Evolutionary conservation across 2,113 vertebrate species (phyloP), one percentile per base, ranked within the genome.

Genomic region (Trogon melanurus): DNA sequence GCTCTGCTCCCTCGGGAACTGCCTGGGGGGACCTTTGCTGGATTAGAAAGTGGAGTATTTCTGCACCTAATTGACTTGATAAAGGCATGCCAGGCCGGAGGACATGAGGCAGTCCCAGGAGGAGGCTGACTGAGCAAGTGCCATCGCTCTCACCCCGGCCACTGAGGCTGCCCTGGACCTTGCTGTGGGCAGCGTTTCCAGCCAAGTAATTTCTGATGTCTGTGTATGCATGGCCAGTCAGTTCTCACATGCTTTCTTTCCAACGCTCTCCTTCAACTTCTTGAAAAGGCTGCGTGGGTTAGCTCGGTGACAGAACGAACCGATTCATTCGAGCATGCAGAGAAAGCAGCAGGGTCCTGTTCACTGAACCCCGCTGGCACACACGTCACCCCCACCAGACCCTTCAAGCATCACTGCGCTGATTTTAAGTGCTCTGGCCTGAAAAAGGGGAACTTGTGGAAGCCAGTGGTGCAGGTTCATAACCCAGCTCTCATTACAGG

Each of bases 101-200:
- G 51, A n/a, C 29, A 8, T 2, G 21, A 56, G 44, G 8, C 1
- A 3, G 65, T 10, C 64, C 88, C 71, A 48, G 79, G 17, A 19
- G 14, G 1, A 38, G 57, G 79, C 71, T 85, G 14, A 60, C 71
- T 85, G 14, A 60, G 34, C 3, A 26, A 50, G 11, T 78, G 78
- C 69, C 60, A 18, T 65, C 0, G 0, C 44, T 79, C 44, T 10
- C 22, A 38, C 13, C 27, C 54, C 32, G 57, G 19, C 36, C 0
- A 0, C 53, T 45, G 34, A 29, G 27, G 34, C 30, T 47, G 56
- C 50, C 45, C 45, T 45, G 41, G 22, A 23, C 20, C n/a, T 58
- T 32, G 20, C 89, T 57, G 30, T 8, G 41, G 38, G 47, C 56
- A 47, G 22, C 1, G 1, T 21, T 74, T 79, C n/a, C 86, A 75